Conservation (phyloP, 2,113 vertebrate species). For the Brachyistius frenatus region DNA sequence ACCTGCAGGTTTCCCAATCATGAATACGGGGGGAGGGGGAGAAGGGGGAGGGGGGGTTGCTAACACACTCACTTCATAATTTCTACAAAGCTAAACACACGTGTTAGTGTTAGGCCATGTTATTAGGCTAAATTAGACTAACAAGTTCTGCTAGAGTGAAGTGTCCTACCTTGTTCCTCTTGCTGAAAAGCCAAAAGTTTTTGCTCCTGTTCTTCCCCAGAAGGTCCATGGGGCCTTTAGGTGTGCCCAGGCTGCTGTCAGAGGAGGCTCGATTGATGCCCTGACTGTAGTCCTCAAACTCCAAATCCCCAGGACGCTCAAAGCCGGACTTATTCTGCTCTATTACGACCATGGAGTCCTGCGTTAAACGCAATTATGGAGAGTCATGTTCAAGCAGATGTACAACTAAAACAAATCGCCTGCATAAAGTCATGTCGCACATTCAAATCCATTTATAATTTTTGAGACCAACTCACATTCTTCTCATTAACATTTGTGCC, state of each 20-base stretch:
- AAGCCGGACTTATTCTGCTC: conserved; percentile 93
- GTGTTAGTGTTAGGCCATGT: background rate
- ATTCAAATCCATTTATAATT: conserved; percentile 16
- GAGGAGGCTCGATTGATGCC: conserved; percentile 90
- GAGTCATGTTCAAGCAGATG: conserved; percentile 23
- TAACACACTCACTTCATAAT: background rate
- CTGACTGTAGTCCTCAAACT: conserved; percentile 94
- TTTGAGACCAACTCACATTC: conserved; percentile 81
- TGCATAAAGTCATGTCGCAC: conserved; percentile 5
- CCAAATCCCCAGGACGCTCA: conserved; percentile 89
- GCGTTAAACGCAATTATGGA: conserved; percentile 18
- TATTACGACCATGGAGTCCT: conserved; percentile 90
- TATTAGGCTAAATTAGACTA: background rate
- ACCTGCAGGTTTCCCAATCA: background rate
- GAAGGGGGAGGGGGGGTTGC: background rate
- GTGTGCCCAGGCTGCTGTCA: conserved; percentile 90
- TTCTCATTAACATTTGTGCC: conserved; percentile 87
- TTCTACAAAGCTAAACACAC: background rate
- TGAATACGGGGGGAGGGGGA: background rate
- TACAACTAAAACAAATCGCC: background rate
- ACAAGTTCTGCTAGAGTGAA: background rate
- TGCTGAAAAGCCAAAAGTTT: conserved; percentile 91
- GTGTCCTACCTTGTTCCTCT: conserved; percentile 90
- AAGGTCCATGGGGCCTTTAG: conserved; percentile 86
- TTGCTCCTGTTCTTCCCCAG: conserved; percentile 86